Evolutionary conservation across 1,140 invertebrate genomes (phyloP).

Genomic region (Microplitis demolitor): DNA sequence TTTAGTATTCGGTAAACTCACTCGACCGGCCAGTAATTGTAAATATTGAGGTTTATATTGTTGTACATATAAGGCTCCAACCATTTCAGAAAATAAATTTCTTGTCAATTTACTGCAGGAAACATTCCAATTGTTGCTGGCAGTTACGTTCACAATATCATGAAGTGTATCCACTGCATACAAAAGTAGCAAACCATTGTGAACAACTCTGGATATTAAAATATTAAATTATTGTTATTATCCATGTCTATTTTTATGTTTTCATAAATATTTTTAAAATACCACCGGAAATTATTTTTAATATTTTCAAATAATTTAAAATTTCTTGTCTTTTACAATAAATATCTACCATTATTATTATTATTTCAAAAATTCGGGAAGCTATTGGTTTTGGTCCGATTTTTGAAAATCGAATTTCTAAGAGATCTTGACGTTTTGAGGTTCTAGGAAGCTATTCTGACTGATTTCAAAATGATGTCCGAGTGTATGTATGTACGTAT

Average conservation of each 20-base stretch:
- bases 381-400: too few relatives aligned
- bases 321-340: too few relatives aligned
- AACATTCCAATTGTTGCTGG: slow-evolving; percentile 51
- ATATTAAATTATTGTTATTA: slow-evolving; percentile 2
- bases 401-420: too few relatives aligned
- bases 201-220: slow-evolving; percentile 51
- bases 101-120: slow-evolving; percentile 59
- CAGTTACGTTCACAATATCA: slow-evolving; percentile 57
- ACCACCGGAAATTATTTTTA: too few relatives aligned
- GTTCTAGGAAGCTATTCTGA: too few relatives aligned
- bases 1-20: slow-evolving; percentile 33
- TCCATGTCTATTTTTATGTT: slow-evolving; percentile 3
- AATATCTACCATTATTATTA: too few relatives aligned
- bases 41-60: slow-evolving; percentile 57
- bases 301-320: too few relatives aligned
- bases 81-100: slow-evolving; percentile 51
- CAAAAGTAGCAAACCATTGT: slow-evolving; percentile 60
- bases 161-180: slow-evolving; percentile 60
- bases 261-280: too few relatives aligned
- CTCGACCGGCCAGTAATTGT: slow-evolving; percentile 53
- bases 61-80: slow-evolving; percentile 59
- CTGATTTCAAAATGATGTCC: too few relatives aligned
- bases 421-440: too few relatives aligned
- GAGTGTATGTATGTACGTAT: too few relatives aligned
- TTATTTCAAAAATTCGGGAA: too few relatives aligned